Base-by-base conservation (phyloP, 2,113 vertebrate genomes). In the Fregata magnificens region DNA sequence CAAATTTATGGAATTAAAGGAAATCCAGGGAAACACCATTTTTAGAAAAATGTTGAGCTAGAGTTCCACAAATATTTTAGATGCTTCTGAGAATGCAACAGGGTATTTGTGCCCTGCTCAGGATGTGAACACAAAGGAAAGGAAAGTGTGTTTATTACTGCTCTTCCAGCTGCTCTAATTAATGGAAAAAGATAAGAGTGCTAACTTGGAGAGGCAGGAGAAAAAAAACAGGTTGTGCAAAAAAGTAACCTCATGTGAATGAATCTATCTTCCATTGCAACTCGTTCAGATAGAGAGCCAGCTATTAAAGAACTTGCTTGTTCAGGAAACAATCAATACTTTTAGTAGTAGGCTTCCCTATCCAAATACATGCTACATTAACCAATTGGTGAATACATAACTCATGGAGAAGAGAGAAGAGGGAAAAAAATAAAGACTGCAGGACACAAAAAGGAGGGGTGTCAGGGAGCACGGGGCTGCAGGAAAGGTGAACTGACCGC, bases 91-190 rank as follows among this genome's bases (percentile, higher is more conserved):
- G 77, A 95, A 87, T 38, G 40, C 53, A 93, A 84, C 17, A 40
- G 36, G 59, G 59, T 85, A 91, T 95, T 95, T 91, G 70, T 89
- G 53, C 62, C 16, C 40, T 40, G 38, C 45, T 95, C 81, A 93
- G 69, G 89, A 94, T 87, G 70, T 79, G 73, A 95, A 82, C 47
- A 89, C 88, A 95, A 94, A 97, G 72, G 34, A 83, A 95, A 95
- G 76, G 66, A 83, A 92, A 90, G 28, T 34, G 13, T 80, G 86
- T 91, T 95, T 95, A 80, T 72, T 91, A 65, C 66, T 53, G 56
- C 15, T 80, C 28, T 89, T 95, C 73, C 86, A 97, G 80, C 73
- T 93, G 62, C 40, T 76, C 45, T 79, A 88, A 89, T 89, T 82
- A 89, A 86, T 66, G 84, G 70, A 56, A 73, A 93, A 94, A 91